phyloP scores from a whole-genome alignment of 2,888 invertebrate species.

The Lottia gigantea region DNA sequence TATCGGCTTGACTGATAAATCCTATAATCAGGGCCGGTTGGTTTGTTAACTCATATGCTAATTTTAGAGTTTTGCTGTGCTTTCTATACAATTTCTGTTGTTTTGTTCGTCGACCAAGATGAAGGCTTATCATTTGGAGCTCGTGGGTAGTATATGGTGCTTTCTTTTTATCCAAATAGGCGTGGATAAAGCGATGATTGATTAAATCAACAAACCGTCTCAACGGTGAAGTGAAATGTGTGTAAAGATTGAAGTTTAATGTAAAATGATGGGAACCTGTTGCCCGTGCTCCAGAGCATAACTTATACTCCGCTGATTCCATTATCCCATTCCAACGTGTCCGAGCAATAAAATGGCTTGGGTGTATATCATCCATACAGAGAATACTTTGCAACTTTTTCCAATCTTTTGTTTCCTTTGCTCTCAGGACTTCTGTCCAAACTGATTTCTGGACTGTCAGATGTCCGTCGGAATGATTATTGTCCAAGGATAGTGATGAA shows the following conservation, averaged over 20 bases:
- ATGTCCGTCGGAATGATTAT: neutral
- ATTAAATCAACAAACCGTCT: constrained; percentile 40
- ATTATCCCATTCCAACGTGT: constrained; percentile 38
- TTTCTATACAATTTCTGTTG: constrained; percentile 38
- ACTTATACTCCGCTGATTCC: constrained; percentile 33
- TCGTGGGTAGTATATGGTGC: constrained; percentile 37
- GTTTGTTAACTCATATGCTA: constrained; percentile 33
- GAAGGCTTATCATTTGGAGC: constrained; percentile 34
- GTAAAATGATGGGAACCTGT: constrained; percentile 37
- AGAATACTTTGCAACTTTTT: constrained; percentile 22
- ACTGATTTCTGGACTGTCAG: constrained; percentile 29
- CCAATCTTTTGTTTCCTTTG: constrained; percentile 17
- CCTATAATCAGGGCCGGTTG: constrained; percentile 32
- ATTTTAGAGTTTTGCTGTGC: constrained; percentile 32
- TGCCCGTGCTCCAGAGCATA: constrained; percentile 25
- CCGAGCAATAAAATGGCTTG: constrained; percentile 32
- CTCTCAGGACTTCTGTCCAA: constrained; percentile 25
- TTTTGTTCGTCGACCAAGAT: constrained; percentile 36
- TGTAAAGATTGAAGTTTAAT: constrained; percentile 35
- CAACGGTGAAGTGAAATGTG: constrained; percentile 48
- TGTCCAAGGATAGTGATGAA: neutral
- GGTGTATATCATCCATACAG: constrained; percentile 35
- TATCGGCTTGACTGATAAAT: constrained; percentile 34
- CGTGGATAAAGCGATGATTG: constrained; percentile 41
- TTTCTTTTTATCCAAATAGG: constrained; percentile 21